Conservation (phyloP, 2,113 vertebrate species). For the Amblyopsis rosae region DNA sequence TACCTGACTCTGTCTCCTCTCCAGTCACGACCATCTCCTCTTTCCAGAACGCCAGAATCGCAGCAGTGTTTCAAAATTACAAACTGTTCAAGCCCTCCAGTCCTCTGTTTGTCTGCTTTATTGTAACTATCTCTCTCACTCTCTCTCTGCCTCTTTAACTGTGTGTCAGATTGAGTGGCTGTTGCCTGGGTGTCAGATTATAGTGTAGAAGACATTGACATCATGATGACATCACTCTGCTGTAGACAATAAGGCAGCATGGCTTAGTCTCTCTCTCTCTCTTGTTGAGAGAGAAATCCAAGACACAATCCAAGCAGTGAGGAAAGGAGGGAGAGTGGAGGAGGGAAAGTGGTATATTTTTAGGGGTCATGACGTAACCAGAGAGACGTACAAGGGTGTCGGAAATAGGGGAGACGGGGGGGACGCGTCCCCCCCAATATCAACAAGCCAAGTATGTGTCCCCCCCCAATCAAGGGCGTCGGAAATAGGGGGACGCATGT, state of each 20-base stretch:
- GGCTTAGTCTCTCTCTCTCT: conserved; percentile 53
- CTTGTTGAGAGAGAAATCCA: too few relatives aligned
- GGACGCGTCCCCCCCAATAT: too few relatives aligned
- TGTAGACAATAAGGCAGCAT: conserved; percentile 81
- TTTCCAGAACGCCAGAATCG: conserved; percentile 77
- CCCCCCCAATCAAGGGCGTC: too few relatives aligned
- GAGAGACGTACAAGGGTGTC: too few relatives aligned
- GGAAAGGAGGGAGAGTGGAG: conserved; percentile 5
- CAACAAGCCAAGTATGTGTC: too few relatives aligned
- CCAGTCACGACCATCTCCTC: conserved; percentile 90
- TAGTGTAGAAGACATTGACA: conserved; percentile 86
- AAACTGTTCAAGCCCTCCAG: not conserved
- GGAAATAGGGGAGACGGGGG: too few relatives aligned
- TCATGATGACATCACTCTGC: conserved; percentile 93
- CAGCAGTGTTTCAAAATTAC: conserved; percentile 11
- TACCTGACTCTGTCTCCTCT: conserved; percentile 91
- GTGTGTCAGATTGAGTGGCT: not conserved
- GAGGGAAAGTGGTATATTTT: conserved; percentile 64
- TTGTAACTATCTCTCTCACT: not conserved
- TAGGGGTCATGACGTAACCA: conserved; percentile 74
- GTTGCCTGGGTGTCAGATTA: conserved; percentile 70
- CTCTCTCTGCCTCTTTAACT: conserved; percentile 32
- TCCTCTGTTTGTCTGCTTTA: conserved; percentile 17
- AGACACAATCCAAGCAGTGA: conserved; percentile 41
- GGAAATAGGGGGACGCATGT: too few relatives aligned